Evolutionary conservation across 2,113 vertebrate species (phyloP).

Genomic region (Oncorhynchus clarkii): DNA sequence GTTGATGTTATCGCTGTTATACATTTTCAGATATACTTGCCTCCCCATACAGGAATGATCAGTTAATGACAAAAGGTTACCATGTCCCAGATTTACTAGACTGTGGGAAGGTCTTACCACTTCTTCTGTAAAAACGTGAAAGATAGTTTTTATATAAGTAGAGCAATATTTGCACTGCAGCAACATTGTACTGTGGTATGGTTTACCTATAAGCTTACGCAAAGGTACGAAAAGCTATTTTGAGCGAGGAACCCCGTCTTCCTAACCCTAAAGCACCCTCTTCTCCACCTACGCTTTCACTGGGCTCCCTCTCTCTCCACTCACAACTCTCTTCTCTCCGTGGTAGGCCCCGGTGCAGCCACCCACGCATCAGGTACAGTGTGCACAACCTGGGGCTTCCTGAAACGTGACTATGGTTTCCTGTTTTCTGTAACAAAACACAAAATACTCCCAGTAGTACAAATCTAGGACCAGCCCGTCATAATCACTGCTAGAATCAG

Average conservation of each 20-base stretch:
- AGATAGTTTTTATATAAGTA: slow-evolving; percentile 45
- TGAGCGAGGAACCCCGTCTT: slow-evolving; percentile 67
- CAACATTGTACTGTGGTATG: slow-evolving; percentile 12
- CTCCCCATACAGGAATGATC: too few relatives aligned
- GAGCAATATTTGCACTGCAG: slow-evolving; percentile 41
- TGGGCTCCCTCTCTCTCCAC: slow-evolving; percentile 51
- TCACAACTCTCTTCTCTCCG: slow-evolving; percentile 41
- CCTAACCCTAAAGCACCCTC: slow-evolving; percentile 56
- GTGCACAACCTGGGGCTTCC: slow-evolving; percentile 70
- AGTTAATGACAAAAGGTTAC: not conserved
- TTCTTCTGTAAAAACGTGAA: slow-evolving; percentile 38
- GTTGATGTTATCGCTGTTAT: too few relatives aligned
- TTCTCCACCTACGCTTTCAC: slow-evolving; percentile 56
- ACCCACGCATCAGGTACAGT: slow-evolving; percentile 76
- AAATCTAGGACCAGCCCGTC: slow-evolving; percentile 31
- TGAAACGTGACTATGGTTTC: slow-evolving; percentile 75
- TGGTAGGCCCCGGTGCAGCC: slow-evolving; percentile 65
- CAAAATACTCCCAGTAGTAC: slow-evolving; percentile 17
- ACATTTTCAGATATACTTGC: too few relatives aligned
- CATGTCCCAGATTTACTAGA: slow-evolving; percentile 20
- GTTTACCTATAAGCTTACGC: not conserved
- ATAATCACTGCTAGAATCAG: not conserved
- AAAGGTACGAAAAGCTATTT: slow-evolving; percentile 48
- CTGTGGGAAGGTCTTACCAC: slow-evolving; percentile 56
- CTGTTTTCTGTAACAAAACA: slow-evolving; percentile 71